Evolutionary conservation across 2,888 invertebrate genomes (phyloP), one percentile per base, ranked within the genome.

Genomic region (Oxyteleia sp.): DNA sequence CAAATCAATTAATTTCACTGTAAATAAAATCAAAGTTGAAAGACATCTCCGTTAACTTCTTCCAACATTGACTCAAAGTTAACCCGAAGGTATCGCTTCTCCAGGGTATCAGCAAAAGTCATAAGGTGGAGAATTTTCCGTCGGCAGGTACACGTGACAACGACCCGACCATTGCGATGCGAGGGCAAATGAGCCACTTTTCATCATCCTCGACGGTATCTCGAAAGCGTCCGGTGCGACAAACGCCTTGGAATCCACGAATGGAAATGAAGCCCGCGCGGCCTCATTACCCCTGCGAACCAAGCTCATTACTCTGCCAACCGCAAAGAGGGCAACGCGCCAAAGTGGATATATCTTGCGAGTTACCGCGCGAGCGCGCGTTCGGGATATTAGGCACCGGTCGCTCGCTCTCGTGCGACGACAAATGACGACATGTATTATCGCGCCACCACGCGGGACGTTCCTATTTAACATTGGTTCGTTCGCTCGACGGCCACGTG

Each of bases 281-380:
- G 87, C 86, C 91, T 91, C 91, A 91, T 92, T 92, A 91, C 90
- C 89, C 88, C 89, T 87, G 88, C 89, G 87, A 87, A 87, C 88
- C 87, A 78, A 90, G 89, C 91, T 92, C 92, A 91, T 92, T 92
- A 91, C 89, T 87, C 82, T 69, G 84, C 68, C 87, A 84, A 92
- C 92, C 92, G 90, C 92, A 92, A 90, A 89, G 88, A 87, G 90
- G 90, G 88, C 89, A 88, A 86, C 88, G 87, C 83, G 89, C 88
- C 88, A 81, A 85, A 85, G 85, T 78, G 84, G 74, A 81, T 74
- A 81, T 53, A 81, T 69, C 82, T 84, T 79, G 75, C 75, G 74
- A 79, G 78, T 85, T 83, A 76, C 38, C 53, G 80, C 69, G 80
- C 79, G 72, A 57, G 20, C 49, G 18, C 59, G 59, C 66, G 35